phyloP scores from a whole-genome alignment of 2,797 vertebrate genomes.

The Hippoglossus hippoglossus region DNA sequence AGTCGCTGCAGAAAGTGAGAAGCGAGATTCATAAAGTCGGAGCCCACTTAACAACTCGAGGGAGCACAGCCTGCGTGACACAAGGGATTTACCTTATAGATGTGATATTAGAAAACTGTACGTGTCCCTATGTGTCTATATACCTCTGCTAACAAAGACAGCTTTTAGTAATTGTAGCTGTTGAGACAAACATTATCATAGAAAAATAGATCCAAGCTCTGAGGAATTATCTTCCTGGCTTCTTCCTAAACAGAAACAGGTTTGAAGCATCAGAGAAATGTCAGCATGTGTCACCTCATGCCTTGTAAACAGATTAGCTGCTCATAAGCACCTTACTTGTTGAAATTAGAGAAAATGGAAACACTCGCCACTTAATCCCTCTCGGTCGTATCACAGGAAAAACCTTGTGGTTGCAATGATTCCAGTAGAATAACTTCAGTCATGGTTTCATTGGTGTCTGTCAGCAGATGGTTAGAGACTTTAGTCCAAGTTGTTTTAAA shows the following conservation, averaged over 20 bases:
- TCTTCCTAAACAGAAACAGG: neutral
- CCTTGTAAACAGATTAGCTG: slow-evolving; percentile 31
- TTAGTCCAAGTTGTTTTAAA: neutral
- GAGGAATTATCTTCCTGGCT: neutral
- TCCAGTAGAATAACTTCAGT: too few species aligned
- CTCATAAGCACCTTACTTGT: slow-evolving; percentile 9
- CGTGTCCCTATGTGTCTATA: neutral
- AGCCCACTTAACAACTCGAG: neutral
- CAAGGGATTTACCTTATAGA: slow-evolving; percentile 5
- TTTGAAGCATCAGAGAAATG: neutral
- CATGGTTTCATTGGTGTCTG: too few species aligned
- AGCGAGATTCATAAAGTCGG: slow-evolving; percentile 32
- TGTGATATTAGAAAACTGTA: neutral
- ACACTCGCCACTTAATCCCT: neutral
- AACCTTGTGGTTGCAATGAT: neutral
- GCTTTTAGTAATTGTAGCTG: neutral
- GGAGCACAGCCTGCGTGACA: neutral
- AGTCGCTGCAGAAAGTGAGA: slow-evolving; percentile 33
- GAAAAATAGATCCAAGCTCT: neutral
- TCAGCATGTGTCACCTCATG: neutral
- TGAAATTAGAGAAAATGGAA: slow-evolving; percentile 5
- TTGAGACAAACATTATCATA: too few species aligned
- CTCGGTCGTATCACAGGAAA: too few species aligned
- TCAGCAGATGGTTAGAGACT: too few species aligned
- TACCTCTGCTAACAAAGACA: neutral